Conservation (phyloP, 2,113 vertebrate genomes). For the Aldabrachelys gigantea region DNA sequence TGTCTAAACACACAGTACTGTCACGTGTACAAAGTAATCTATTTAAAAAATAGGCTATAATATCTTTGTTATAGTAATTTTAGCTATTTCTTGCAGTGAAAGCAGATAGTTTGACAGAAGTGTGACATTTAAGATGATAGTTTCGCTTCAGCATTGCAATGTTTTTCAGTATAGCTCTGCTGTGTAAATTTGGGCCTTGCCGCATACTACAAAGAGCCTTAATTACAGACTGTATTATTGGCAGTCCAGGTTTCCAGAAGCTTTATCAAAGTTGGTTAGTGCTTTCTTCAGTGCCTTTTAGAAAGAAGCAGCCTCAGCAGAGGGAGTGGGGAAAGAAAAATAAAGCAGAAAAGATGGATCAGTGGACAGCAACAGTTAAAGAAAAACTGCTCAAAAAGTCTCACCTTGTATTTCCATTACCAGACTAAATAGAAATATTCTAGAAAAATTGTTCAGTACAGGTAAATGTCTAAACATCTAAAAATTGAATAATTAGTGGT, state of each 20-base stretch:
- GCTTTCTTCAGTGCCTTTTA: neutral
- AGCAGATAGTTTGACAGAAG: neutral
- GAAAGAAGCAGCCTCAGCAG: neutral
- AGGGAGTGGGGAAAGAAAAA: neutral
- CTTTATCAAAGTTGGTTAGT: neutral
- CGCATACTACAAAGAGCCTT: neutral
- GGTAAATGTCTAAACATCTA: neutral
- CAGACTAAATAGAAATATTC: neutral
- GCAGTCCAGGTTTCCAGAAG: neutral
- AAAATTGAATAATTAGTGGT: neutral
- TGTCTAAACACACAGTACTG: accelerated
- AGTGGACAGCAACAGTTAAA: neutral
- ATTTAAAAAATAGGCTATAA: neutral
- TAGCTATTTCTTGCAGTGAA: neutral
- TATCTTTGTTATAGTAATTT: neutral
- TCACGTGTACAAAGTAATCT: neutral
- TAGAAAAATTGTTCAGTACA: neutral
- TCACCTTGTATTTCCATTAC: neutral
- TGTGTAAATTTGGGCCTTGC: neutral
- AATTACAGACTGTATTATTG: neutral
- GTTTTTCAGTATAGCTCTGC: neutral
- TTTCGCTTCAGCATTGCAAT: neutral
- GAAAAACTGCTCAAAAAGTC: neutral
- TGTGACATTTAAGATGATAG: neutral
- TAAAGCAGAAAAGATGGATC: neutral